Evolutionary conservation across 2,113 vertebrate genomes (phyloP), one percentile per base, ranked within the genome.

Genomic region (Sialia sialis): DNA sequence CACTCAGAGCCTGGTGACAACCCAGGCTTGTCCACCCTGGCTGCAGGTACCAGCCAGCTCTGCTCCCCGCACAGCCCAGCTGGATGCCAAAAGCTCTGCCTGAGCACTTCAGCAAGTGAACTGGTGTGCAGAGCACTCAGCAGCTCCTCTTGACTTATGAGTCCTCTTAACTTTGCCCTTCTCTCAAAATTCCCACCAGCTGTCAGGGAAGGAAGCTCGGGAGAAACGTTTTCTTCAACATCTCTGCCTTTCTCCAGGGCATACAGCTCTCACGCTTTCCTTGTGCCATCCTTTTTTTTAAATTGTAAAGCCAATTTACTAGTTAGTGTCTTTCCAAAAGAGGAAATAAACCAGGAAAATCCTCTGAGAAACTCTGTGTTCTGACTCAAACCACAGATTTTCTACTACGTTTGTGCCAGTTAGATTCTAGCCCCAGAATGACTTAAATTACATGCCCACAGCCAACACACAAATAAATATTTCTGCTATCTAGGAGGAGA

Each of bases 111-210:
- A 46, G 72, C 39, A 55, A 93, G 63, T 34, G 84, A 94, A 43
- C 46, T 52, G 69, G 79, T 12, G 49, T 23, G 49, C 89, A 44
- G 76, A 72, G 80, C 15, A 7, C 76, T 84, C 69, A 72, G 77
- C 84, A 89, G 66, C 83, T 74, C 39, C 80, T 90, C 64, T 58
- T 80, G 76, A 79, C 78, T 91, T 67, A 59, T 69, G 38, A 85
- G 79, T 76, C 72, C 92, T 94, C 75, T 76, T 76, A 82, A 91
- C 63, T 94, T 91, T 70, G 84, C 75, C 62, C 75, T 95, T 89
- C 54, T 76, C 76, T 59, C 43, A 75, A 83, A 85, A 91, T 76
- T 88, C 64, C 85, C 59, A 91, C 72, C 39, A 48, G 82, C 25
- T 66, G 13, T 59, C 63, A 80, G 44, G 68, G 48, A 84, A 46